Evolutionary conservation across 2,888 invertebrate species (phyloP).

Genomic region (Heteromurus nitidus): DNA sequence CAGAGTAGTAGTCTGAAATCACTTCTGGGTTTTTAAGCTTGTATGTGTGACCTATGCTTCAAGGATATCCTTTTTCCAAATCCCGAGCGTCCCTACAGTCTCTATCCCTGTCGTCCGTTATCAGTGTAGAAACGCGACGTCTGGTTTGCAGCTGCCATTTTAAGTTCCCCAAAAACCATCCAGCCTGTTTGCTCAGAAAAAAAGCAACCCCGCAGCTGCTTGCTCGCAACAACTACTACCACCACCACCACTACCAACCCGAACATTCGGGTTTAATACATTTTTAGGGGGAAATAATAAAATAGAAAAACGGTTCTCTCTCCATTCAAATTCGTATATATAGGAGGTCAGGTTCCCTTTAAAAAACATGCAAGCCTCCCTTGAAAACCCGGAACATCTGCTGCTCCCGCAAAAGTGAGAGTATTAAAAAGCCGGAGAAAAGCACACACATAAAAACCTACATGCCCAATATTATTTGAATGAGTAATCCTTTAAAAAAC

Average conservation of each 20-base stretch:
- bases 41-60: neutral
- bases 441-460: too few species aligned
- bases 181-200: too few species aligned
- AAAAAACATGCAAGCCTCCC: conserved; percentile 12
- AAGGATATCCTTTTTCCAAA: conserved; percentile 10
- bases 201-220: conserved; percentile 42
- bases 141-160: conserved; percentile 62
- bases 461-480: too few species aligned
- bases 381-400: conserved; percentile 47
- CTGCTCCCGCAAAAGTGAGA: too few species aligned
- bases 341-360: neutral
- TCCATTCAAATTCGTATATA: neutral
- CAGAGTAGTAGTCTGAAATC: too few species aligned
- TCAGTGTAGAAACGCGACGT: conserved; percentile 15
- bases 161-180: too few species aligned
- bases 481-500: conserved; percentile 17
- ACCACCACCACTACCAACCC: neutral
- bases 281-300: too few species aligned
- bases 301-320: conserved; percentile 19
- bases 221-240: too few species aligned
- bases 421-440: too few species aligned
- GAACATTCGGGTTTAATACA: conserved; percentile 43
- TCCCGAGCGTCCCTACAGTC: neutral
- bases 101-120: conserved; percentile 55
- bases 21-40: conserved; percentile 3